Evolutionary conservation across 2,113 vertebrate species (phyloP), one percentile per base, ranked within the genome.

Genomic region (Lophius piscatorius): DNA sequence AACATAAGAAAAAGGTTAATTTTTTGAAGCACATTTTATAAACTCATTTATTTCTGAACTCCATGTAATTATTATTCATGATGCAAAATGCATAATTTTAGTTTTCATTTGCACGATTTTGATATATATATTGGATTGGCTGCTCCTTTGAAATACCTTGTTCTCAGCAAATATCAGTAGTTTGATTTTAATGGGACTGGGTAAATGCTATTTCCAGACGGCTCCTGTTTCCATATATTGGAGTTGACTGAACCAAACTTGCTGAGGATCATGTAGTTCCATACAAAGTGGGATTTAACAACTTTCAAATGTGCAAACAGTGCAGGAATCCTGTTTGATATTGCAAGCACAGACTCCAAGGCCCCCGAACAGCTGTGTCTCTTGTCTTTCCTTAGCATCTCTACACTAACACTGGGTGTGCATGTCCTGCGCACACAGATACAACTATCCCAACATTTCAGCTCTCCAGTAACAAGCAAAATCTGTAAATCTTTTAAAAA

Each of bases 281-380:
- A 48, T 38, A 41, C 23, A 8, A 44, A 39, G 64, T 51, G 35
- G 57, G 23, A 70, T 11, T 21, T n/a, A 22, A 40, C 16, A 35
- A 72, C 71, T 76, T 71, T 67, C 6, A 82, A 78, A 76, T 69
- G 58, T 78, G 75, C 75, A 49, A 8, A 74, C 55, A 45, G 74
- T 67, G 81, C 78, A 78, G 58, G 61, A 78, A 60, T 62, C 59
- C 45, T 55, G 67, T 74, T 59, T 74, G 71, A 59, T 36, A 77
- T 44, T 67, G 73, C 60, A 75, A 74, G 71, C 57, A 71, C 42
- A 57, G 40, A 29, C 39, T 35, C 39, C 17, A 16, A 16, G 67
- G 63, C 59, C 63, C 81, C 46, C 6, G 36, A 81, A 75, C 72
- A 81, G 73, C 69, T 79, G 79, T 61, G 74, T 57, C 70, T 76